These are phyloP conservation scores for Alectura lathami DNA, from an alignment of 2,113 vertebrate species.

Conservation along the genomic window DNA sequence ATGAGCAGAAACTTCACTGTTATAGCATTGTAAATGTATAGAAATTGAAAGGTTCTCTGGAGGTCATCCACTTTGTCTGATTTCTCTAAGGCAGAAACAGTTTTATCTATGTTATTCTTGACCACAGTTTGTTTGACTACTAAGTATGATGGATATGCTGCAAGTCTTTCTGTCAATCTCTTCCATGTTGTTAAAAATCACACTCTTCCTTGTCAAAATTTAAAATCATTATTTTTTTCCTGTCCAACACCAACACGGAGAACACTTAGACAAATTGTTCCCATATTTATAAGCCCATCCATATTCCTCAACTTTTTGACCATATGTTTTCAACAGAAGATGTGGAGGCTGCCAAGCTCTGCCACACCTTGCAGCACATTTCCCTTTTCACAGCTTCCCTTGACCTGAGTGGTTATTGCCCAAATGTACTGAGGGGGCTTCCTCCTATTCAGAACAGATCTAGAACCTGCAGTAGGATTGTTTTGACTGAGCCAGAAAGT, in stretches of 20 bases:
- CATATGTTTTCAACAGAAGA: background rate
- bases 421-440: accelerated
- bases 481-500: background rate
- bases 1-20: background rate
- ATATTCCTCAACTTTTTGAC: background rate
- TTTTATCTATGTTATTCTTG: background rate
- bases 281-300: background rate
- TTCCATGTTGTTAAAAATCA: background rate
- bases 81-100: conserved; percentile 11
- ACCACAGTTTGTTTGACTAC: conserved; percentile 28
- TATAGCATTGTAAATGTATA: background rate
- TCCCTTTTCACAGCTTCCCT: background rate
- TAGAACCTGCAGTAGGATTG: background rate
- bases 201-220: background rate
- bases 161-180: background rate
- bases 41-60: background rate
- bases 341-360: background rate
- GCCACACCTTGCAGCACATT: background rate
- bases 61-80: background rate
- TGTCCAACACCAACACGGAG: background rate
- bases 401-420: background rate
- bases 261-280: background rate
- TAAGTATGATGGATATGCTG: background rate
- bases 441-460: background rate
- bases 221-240: background rate